Conservation (phyloP, 2,797 vertebrate species). For the Ctenochaetus hawaiiensis region DNA sequence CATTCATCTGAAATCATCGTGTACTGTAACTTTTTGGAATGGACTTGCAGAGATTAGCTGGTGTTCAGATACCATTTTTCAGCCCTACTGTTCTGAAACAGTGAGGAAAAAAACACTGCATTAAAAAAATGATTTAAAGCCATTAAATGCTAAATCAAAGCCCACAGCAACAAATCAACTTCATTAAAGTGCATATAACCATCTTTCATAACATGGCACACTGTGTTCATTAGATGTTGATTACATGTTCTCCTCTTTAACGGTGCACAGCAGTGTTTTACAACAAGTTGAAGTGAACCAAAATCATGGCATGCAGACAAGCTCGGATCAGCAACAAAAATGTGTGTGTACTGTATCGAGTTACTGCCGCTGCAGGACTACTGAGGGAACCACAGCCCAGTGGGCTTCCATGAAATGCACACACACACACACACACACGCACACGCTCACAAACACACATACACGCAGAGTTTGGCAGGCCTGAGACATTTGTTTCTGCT, state of each 20-base stretch:
- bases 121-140: conserved; percentile 25
- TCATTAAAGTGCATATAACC: conserved; percentile 27
- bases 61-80: conserved; percentile 27
- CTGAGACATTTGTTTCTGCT: conserved; percentile 73
- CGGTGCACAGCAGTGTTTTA: conserved; percentile 70
- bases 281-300: conserved; percentile 74
- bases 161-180: conserved; percentile 45
- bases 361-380: conserved; percentile 79
- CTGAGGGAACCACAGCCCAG: conserved; percentile 77
- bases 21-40: conserved; percentile 10
- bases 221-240: conserved; percentile 68
- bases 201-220: conserved; percentile 50
- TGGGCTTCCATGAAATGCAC: conserved; percentile 62
- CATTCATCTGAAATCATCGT: background rate
- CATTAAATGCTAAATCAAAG: conserved; percentile 47
- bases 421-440: conserved; percentile 38
- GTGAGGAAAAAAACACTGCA: background rate
- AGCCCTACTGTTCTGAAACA: conserved; percentile 19
- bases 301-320: conserved; percentile 74
- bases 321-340: conserved; percentile 83
- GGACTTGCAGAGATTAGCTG: conserved; percentile 15
- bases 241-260: conserved; percentile 70
- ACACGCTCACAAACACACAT: conserved; percentile 22
- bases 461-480: conserved; percentile 66
- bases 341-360: conserved; percentile 80